Conservation (phyloP, 1,140 invertebrate species). For the Coptotermes formosanus region DNA sequence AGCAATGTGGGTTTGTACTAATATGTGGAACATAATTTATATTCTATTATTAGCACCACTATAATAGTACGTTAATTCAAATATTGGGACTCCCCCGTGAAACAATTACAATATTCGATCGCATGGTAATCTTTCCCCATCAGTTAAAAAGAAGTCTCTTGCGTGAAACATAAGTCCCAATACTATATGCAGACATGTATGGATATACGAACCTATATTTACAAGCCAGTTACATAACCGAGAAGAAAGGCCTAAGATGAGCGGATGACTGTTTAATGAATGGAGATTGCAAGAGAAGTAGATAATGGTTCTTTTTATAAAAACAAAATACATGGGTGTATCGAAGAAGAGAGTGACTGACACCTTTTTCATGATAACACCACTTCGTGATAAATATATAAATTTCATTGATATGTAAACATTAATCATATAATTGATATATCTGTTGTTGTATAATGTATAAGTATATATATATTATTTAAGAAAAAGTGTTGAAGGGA, state of each 20-base stretch:
- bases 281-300: neutral
- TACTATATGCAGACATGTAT: neutral
- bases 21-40: neutral
- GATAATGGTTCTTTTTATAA: neutral
- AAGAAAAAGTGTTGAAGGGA: neutral
- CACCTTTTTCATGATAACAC: conserved; percentile 23
- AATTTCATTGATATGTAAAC: conserved; percentile 1
- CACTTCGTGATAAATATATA: conserved; percentile 22
- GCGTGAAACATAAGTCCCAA: neutral
- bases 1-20: neutral
- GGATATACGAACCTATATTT: neutral
- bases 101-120: neutral
- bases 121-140: neutral
- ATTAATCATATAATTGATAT: neutral
- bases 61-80: neutral
- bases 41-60: neutral
- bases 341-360: conserved; percentile 13
- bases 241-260: conserved; percentile 18
- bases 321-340: conserved; percentile 22
- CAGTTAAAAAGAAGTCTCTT: neutral
- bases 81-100: neutral
- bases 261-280: neutral
- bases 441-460: conserved; percentile 13
- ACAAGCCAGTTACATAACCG: neutral
- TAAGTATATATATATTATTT: conserved; percentile 13